These are phyloP conservation scores for Chiroxiphia lanceolata DNA, from an alignment of 2,797 vertebrate species.

Conservation along the genomic window DNA sequence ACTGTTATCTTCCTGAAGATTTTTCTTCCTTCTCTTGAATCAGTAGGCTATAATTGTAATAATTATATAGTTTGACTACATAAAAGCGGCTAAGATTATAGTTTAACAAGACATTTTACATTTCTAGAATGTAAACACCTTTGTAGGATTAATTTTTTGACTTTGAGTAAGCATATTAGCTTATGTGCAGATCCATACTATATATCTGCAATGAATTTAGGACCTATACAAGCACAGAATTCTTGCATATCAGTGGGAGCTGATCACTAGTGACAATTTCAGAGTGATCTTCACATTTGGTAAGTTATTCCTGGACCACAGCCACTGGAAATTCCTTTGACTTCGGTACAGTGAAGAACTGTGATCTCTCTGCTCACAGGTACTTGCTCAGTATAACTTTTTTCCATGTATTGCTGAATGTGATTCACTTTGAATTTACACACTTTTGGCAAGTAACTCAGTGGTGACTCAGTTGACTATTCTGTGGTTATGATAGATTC, in stretches of 20 bases:
- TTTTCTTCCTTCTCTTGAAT: not conserved
- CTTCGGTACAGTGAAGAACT: not conserved
- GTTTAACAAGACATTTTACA: not conserved
- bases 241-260: not conserved
- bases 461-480: not conserved
- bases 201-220: not conserved
- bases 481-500: not conserved
- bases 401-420: not conserved
- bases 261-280: not conserved
- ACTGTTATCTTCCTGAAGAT: not conserved
- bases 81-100: not conserved
- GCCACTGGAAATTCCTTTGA: not conserved
- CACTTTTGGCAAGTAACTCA: not conserved
- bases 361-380: not conserved
- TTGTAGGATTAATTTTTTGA: slow-evolving; percentile 7
- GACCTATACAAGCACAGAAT: not conserved
- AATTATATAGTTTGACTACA: not conserved
- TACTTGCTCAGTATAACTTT: not conserved
- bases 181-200: not conserved
- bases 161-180: not conserved
- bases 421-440: not conserved
- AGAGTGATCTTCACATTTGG: not conserved
- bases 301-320: not conserved
- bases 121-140: not conserved
- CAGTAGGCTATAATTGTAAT: not conserved